phyloP scores from a whole-genome alignment of 2,113 vertebrate species.

The Mormyrus iriodes region DNA sequence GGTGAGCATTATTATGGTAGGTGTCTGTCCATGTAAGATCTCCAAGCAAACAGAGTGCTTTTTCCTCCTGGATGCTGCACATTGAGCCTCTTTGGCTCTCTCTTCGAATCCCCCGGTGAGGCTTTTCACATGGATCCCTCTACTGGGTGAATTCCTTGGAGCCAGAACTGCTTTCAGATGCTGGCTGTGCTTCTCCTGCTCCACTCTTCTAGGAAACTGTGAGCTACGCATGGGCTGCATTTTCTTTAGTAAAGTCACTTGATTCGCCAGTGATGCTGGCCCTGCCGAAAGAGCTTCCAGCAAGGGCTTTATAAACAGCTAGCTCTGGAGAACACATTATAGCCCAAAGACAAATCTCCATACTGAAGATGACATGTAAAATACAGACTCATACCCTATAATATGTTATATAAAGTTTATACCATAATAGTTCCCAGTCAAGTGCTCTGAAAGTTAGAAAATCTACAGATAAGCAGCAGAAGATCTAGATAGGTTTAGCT shows the following conservation, averaged over 20 bases:
- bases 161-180: background rate
- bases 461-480: background rate
- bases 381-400: background rate
- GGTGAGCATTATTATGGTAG: background rate
- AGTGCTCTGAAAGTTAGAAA: background rate
- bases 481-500: background rate
- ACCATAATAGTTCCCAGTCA: background rate
- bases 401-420: background rate
- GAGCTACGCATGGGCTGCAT: constrained; percentile 22
- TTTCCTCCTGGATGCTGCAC: background rate
- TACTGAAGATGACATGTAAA: background rate
- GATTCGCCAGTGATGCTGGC: background rate
- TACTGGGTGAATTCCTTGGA: background rate
- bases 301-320: background rate
- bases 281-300: background rate
- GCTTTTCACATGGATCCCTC: background rate
- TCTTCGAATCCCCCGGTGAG: background rate
- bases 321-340: constrained; percentile 11
- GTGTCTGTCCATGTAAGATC: background rate
- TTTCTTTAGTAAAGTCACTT: constrained; percentile 24
- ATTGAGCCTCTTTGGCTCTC: background rate
- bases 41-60: background rate
- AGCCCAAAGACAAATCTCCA: background rate
- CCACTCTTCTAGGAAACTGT: background rate
- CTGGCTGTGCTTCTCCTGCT: background rate